Evolutionary conservation across 30 jellyfish, hydroid and myxozoan species (phyloP).

Genomic region (Hydra vulgaris): DNA sequence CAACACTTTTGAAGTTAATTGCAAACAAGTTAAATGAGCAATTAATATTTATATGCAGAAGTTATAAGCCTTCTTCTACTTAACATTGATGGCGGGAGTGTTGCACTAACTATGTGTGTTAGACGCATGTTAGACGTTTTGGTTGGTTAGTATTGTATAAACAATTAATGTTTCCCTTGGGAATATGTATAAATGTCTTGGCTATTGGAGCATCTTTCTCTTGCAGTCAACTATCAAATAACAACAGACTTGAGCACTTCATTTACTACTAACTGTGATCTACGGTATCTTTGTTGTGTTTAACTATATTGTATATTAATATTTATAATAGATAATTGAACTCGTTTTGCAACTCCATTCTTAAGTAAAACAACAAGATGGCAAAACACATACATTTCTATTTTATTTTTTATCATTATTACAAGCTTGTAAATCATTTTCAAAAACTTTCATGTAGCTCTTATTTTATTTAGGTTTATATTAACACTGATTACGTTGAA

Average conservation of each 20-base stretch:
- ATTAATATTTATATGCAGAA: too few species aligned
- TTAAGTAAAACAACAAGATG: too few species aligned
- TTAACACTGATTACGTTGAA: not conserved
- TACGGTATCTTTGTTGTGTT: too few species aligned
- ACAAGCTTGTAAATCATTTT: not conserved
- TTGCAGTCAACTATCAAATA: not conserved
- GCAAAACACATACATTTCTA: not conserved
- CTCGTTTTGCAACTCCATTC: too few species aligned
- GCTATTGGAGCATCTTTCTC: not conserved
- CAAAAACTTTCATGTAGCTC: not conserved
- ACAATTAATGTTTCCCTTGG: not conserved
- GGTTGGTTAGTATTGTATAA: not conserved
- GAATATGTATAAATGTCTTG: not conserved
- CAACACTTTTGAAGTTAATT: too few species aligned
- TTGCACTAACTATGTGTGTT: not conserved
- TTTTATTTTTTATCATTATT: too few species aligned
- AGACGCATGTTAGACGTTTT: not conserved
- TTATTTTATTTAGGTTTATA: not conserved
- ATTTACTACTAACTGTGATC: too few species aligned
- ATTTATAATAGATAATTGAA: too few species aligned
- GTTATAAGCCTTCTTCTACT: too few species aligned
- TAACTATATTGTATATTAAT: too few species aligned
- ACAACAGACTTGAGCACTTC: not conserved
- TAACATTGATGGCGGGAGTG: too few species aligned
- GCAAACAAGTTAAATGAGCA: too few species aligned